Conservation (phyloP, 2,888 invertebrate genomes). For the Deilephila elpenor region DNA sequence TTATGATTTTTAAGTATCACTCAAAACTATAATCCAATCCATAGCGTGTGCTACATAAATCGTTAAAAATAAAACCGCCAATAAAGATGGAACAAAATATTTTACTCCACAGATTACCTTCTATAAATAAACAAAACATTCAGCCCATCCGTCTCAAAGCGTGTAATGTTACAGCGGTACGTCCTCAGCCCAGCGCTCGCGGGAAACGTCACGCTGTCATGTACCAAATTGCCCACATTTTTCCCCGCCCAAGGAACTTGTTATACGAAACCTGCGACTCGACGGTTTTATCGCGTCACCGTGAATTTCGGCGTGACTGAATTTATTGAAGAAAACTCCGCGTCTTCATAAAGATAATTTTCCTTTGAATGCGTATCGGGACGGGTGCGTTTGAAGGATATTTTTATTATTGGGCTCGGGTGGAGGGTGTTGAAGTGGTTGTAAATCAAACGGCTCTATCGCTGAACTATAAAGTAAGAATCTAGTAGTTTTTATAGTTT, state of each 20-base stretch:
- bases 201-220: background rate
- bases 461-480: background rate
- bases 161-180: background rate
- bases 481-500: background rate
- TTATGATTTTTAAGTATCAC: too few relatives aligned
- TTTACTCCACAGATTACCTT: too few relatives aligned
- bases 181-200: background rate
- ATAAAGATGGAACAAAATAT: too few relatives aligned
- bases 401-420: background rate
- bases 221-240: background rate
- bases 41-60: too few relatives aligned
- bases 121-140: background rate
- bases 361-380: background rate
- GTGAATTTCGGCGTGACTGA: constrained; percentile 4
- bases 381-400: background rate
- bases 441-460: constrained; percentile 1
- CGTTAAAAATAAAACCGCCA: too few relatives aligned
- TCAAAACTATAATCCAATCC: too few relatives aligned
- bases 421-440: background rate
- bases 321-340: constrained; percentile 15
- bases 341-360: constrained; percentile 5
- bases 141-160: background rate
- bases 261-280: background rate
- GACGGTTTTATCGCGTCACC: background rate
- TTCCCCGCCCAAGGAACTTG: background rate